Evolutionary conservation across 53 echinoderm and acorn worm genomes (phyloP).

Genomic region (Crossaster papposus): DNA sequence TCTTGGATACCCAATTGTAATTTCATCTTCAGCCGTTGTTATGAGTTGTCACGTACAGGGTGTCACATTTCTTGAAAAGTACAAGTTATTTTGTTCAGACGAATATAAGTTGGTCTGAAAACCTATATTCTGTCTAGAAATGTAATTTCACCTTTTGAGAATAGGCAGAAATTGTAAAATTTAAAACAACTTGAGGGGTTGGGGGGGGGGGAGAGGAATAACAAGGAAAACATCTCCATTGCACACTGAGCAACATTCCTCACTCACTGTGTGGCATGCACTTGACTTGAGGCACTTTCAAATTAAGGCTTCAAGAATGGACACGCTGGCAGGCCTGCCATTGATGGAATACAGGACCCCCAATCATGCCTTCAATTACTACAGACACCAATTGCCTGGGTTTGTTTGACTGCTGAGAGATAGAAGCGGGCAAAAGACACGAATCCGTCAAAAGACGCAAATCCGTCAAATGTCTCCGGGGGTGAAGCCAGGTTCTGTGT

Average conservation of each 20-base stretch:
- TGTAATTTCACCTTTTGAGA: too few species aligned
- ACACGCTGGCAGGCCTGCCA: background rate
- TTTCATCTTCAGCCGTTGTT: too few species aligned
- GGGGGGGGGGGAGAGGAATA: background rate
- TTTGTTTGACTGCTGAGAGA: background rate
- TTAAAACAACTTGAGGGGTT: too few species aligned
- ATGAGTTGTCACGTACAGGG: too few species aligned
- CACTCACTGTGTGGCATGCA: background rate
- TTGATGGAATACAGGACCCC: background rate
- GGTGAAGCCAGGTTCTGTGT: background rate
- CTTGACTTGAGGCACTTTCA: background rate
- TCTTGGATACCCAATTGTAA: too few species aligned
- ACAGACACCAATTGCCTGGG: background rate
- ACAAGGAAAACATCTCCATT: background rate
- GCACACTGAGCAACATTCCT: background rate
- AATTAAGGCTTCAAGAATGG: background rate
- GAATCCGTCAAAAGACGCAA: background rate
- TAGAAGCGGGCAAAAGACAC: background rate
- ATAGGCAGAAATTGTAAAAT: too few species aligned
- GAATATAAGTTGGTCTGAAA: too few species aligned
- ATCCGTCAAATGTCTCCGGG: background rate
- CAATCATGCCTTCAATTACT: constrained; percentile 12
- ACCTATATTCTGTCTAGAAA: too few species aligned
- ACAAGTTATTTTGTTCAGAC: too few species aligned
- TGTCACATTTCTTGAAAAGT: too few species aligned